Conservation (phyloP, 2,888 invertebrate genomes). For the Anthophora plumipes region DNA sequence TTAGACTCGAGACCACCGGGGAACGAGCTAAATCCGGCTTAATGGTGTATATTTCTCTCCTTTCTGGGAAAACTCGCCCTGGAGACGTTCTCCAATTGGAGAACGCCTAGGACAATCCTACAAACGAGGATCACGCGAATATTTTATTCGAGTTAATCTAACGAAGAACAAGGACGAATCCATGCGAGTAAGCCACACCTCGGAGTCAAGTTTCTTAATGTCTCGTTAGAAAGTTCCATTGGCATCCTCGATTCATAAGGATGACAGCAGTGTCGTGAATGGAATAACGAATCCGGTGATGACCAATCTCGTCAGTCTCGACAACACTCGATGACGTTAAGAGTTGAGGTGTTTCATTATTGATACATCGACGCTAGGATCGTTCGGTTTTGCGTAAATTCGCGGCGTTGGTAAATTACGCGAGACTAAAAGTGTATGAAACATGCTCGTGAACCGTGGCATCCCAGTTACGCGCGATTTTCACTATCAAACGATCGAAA, state of each 20-base stretch:
- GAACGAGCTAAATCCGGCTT: constrained; percentile 28
- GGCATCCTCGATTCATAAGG: constrained; percentile 43
- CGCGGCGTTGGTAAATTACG: neutral
- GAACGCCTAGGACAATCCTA: neutral
- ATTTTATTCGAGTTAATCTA: neutral
- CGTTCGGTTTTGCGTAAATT: constrained; percentile 1
- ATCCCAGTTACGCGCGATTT: neutral
- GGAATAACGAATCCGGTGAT: constrained; percentile 43
- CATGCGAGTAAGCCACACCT: constrained; percentile 4
- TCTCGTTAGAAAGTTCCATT: constrained; percentile 37
- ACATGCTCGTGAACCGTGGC: neutral
- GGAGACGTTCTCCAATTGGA: constrained; percentile 1
- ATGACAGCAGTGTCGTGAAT: constrained; percentile 21
- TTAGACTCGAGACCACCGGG: constrained; percentile 20
- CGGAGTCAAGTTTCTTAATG: constrained; percentile 12
- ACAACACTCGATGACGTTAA: constrained; percentile 1
- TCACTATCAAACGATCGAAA: constrained; percentile 1
- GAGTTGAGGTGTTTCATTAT: neutral
- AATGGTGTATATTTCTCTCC: constrained; percentile 25
- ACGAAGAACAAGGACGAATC: neutral
- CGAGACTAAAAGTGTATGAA: constrained; percentile 1
- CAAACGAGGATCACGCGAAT: constrained; percentile 6
- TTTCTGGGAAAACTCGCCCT: neutral
- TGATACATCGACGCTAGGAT: neutral
- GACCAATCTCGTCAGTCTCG: constrained; percentile 1